Conservation (phyloP, 2,113 vertebrate species). For the Petrocephalus microphthalmus region DNA sequence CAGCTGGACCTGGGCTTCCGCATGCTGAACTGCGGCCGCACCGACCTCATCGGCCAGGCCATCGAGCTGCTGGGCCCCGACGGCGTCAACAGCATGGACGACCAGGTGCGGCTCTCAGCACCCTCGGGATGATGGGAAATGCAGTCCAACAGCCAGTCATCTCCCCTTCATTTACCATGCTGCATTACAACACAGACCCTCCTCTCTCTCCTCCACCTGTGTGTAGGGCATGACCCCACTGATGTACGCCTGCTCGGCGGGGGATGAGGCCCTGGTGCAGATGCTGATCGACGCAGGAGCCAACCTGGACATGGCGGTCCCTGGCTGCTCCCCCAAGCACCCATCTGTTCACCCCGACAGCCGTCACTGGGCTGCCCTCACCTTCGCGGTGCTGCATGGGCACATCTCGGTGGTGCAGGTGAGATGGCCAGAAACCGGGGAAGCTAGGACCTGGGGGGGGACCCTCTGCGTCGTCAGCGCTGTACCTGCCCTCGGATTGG, state of each 20-base stretch:
- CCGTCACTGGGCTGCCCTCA: constrained; percentile 87
- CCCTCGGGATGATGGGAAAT: background rate
- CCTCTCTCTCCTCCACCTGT: constrained; percentile 6
- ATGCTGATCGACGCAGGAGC: constrained; percentile 94
- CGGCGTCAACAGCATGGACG: constrained; percentile 92
- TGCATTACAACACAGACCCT: constrained; percentile 49
- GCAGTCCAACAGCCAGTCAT: background rate
- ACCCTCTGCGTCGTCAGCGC: too few species aligned
- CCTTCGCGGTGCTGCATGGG: constrained; percentile 84
- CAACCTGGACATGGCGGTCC: constrained; percentile 77
- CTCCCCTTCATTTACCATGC: constrained; percentile 50
- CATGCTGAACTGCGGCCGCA: constrained; percentile 94
- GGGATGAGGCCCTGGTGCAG: constrained; percentile 95
- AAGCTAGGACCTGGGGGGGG: background rate
- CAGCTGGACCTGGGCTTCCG: constrained; percentile 92
- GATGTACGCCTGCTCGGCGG: constrained; percentile 92
- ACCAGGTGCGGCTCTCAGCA: constrained; percentile 70
- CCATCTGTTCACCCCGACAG: constrained; percentile 94
- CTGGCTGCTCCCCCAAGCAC: constrained; percentile 69
- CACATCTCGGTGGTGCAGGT: constrained; percentile 98
- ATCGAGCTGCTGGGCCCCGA: constrained; percentile 81
- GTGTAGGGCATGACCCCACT: constrained; percentile 87
- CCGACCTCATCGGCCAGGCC: constrained; percentile 88
- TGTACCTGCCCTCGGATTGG: background rate
- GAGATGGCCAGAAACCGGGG: background rate